Percentiles rank a stretch among this genome's conserved stretches.
phyloP scores from a whole-genome alignment of 2,888 invertebrate species.

The Drepana falcataria region DNA sequence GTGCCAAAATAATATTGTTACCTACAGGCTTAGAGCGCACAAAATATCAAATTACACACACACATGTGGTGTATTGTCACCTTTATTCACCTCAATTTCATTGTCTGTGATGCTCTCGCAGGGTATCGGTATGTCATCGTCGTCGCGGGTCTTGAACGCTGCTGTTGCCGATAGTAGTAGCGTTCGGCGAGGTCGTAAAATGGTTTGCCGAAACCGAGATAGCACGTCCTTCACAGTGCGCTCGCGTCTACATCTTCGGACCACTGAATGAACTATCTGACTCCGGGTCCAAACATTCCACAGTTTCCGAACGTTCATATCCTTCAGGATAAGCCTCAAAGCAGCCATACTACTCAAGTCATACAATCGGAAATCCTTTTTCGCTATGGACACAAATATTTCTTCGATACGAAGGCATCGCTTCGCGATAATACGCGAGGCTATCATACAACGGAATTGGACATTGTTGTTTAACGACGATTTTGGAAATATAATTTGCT shows the following conservation, averaged over 20 bases:
- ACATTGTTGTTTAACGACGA: constrained; percentile 27
- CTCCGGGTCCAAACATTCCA: constrained; percentile 59
- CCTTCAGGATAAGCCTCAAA: constrained; percentile 47
- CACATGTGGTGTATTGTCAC: constrained; percentile 5
- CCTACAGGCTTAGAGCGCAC: no score
- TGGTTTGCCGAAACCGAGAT: constrained; percentile 53
- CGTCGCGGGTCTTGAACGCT: constrained; percentile 46
- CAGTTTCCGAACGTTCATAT: constrained; percentile 47
- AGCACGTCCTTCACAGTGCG: constrained; percentile 57
- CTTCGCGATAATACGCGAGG: constrained; percentile 30
- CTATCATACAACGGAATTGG: constrained; percentile 28
- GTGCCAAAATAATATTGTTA: no score
- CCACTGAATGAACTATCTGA: constrained; percentile 47
- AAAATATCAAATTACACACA: neutral
- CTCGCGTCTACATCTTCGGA: constrained; percentile 54
- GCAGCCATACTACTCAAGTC: constrained; percentile 40
- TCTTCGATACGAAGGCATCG: constrained; percentile 35
- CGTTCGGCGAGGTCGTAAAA: constrained; percentile 51
- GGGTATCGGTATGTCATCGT: constrained; percentile 32
- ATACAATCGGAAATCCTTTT: constrained; percentile 14
- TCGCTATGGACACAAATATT: constrained; percentile 21
- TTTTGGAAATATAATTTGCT: constrained; percentile 38
- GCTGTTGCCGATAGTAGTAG: constrained; percentile 61
- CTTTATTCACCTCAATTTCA: constrained; percentile 52
- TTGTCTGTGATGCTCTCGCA: constrained; percentile 52